These are phyloP conservation scores for Diachasmimorpha longicaudata DNA, from an alignment of 1,140 invertebrate species.

Conservation along the genomic window DNA sequence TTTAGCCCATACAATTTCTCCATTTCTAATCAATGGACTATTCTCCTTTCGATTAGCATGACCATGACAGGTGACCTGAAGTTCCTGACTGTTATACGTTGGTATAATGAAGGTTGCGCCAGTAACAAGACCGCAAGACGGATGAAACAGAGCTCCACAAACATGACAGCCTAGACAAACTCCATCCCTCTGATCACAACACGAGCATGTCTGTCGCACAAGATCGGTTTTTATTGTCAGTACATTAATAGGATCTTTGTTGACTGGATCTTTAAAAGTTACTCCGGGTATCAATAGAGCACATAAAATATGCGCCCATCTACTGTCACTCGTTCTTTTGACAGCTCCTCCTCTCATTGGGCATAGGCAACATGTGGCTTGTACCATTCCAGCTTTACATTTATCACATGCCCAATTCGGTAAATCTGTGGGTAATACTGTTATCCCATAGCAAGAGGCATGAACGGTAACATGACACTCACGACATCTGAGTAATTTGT, in stretches of 20 bases:
- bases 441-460: conserved; percentile 61
- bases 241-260: conserved; percentile 59
- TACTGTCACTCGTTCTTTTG: conserved; percentile 66
- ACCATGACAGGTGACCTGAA: conserved; percentile 62
- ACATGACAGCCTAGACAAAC: conserved; percentile 50
- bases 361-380: conserved; percentile 64
- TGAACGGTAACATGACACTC: conserved; percentile 62
- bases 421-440: conserved; percentile 47
- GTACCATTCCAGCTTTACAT: conserved; percentile 53
- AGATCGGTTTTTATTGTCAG: conserved; percentile 42
- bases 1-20: conserved; percentile 67
- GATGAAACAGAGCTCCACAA: conserved; percentile 50
- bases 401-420: conserved; percentile 64
- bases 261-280: conserved; percentile 60
- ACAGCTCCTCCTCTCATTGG: conserved; percentile 69
- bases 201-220: conserved; percentile 44
- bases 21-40: conserved; percentile 46
- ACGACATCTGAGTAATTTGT: conserved; percentile 57
- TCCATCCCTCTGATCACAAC: conserved; percentile 48
- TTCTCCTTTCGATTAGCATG: conserved; percentile 55
- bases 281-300: conserved; percentile 61
- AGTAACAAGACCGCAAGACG: conserved; percentile 51
- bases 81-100: conserved; percentile 45
- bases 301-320: conserved; percentile 67
- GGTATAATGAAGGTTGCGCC: conserved; percentile 52